Conservation (phyloP, 1,140 invertebrate species). For the Diorhabda carinulata region DNA sequence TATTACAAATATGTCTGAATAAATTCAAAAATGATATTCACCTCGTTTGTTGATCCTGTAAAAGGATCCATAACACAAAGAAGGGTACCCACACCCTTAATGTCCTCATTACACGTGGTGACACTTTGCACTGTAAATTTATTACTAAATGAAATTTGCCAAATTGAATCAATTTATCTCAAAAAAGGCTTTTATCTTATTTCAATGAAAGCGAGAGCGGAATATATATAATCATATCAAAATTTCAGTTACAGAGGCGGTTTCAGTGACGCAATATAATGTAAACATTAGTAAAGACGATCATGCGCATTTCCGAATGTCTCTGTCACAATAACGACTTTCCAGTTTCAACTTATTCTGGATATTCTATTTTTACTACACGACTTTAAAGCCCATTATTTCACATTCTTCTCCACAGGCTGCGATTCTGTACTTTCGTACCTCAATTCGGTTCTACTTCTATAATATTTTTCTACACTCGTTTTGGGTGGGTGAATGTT, state of each 20-base stretch:
- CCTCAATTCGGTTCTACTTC: no score
- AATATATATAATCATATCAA: background rate
- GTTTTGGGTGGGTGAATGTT: no score
- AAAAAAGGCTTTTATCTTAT: background rate
- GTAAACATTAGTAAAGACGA: no score
- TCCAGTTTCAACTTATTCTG: no score
- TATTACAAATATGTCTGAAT: background rate
- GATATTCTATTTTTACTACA: no score
- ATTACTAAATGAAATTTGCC: background rate
- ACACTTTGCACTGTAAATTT: background rate
- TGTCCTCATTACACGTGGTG: background rate
- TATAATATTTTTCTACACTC: no score
- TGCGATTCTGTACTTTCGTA: no score
- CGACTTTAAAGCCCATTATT: no score
- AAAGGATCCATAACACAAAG: background rate
- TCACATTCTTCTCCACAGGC: no score
- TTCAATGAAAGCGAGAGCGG: background rate
- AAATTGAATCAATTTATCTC: background rate
- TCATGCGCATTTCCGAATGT: no score
- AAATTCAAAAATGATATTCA: background rate
- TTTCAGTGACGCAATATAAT: background rate
- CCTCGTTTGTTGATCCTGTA: background rate
- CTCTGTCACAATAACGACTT: no score
- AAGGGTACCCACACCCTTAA: background rate
- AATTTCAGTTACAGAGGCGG: background rate